Conservation (phyloP, 2,113 vertebrate genomes). For the Amazona guildingii region DNA sequence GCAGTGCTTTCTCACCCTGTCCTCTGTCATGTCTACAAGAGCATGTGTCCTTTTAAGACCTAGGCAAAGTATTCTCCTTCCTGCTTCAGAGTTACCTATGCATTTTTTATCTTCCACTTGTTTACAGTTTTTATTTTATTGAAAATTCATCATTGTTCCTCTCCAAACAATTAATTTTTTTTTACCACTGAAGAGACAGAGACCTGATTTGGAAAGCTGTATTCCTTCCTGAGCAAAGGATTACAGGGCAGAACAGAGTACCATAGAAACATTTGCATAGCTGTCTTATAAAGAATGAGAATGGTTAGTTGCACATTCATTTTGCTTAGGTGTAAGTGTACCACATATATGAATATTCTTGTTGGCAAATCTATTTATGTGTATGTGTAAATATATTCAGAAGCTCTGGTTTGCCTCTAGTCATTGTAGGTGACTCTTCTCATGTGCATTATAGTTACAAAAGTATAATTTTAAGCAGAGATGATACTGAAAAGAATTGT, state of each 20-base stretch:
- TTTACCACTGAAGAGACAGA: not conserved
- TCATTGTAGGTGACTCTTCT: not conserved
- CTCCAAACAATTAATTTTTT: not conserved
- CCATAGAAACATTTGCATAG: not conserved
- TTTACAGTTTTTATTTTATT: not conserved
- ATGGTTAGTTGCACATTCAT: not conserved
- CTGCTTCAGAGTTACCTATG: not conserved
- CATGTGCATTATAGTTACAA: not conserved
- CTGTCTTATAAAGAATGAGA: not conserved
- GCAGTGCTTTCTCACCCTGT: not conserved
- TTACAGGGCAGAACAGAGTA: not conserved
- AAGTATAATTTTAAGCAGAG: not conserved
- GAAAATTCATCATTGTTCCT: not conserved
- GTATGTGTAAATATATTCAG: not conserved
- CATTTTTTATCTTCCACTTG: not conserved
- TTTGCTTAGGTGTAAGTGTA: not conserved
- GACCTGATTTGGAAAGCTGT: not conserved
- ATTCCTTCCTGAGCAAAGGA: not conserved
- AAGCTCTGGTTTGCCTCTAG: not conserved
- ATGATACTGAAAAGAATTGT: not conserved
- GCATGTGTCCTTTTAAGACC: not conserved
- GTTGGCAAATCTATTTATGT: not conserved
- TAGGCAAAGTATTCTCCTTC: not conserved
- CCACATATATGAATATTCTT: not conserved
- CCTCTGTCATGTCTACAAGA: not conserved